Evolutionary conservation across 2,888 invertebrate genomes (phyloP).

Genomic region (Ecdyonurus torrentis): DNA sequence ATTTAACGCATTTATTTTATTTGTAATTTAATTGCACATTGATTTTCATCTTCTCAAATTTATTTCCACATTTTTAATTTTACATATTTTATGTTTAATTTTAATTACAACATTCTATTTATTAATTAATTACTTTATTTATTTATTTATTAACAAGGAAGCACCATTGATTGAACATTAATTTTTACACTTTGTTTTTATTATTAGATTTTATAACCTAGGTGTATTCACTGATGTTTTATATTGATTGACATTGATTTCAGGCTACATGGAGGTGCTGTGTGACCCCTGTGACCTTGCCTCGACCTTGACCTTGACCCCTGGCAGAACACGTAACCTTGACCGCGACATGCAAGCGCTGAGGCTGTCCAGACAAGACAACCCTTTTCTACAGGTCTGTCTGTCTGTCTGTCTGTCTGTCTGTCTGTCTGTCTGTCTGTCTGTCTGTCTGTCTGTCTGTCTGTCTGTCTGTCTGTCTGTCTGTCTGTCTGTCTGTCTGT

Average conservation of each 20-base stretch:
- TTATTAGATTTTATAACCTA: not conserved
- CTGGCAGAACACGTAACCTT: slow-evolving; percentile 57
- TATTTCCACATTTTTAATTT: too few species aligned
- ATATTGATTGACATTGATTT: too few species aligned
- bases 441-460: slow-evolving; percentile 8
- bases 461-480: slow-evolving; percentile 5
- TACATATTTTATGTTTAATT: too few species aligned
- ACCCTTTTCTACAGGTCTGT: slow-evolving; percentile 69
- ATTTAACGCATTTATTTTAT: too few species aligned
- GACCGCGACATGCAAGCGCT: slow-evolving; percentile 74
- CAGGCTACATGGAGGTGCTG: slow-evolving; percentile 19
- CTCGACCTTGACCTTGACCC: slow-evolving; percentile 50
- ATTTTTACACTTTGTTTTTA: too few species aligned
- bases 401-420: slow-evolving; percentile 29
- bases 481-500: not conserved
- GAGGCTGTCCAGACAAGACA: slow-evolving; percentile 63
- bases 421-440: slow-evolving; percentile 11
- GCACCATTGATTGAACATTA: too few species aligned
- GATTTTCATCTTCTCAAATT: too few species aligned
- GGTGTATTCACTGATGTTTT: too few species aligned
- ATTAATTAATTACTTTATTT: too few species aligned
- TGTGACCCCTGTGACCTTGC: slow-evolving; percentile 21
- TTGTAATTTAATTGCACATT: too few species aligned
- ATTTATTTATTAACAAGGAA: not conserved
- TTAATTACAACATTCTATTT: too few species aligned